Conservation (phyloP, 1,140 invertebrate species). For the Anoplolepis gracilipes region DNA sequence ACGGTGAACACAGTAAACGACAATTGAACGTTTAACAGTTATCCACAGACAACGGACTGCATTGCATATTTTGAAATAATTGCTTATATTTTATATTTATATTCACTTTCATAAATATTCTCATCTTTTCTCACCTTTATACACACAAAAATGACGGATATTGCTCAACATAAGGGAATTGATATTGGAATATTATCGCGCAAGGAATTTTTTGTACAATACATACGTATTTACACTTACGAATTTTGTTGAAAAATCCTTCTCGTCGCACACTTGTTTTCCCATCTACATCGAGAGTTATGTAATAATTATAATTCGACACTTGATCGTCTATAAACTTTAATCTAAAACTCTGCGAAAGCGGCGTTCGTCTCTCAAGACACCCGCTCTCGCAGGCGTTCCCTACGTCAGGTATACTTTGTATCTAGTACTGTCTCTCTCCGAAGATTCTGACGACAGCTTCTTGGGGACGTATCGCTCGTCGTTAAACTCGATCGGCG, state of each 20-base stretch:
- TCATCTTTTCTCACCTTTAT: not conserved
- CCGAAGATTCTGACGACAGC: constrained; percentile 55
- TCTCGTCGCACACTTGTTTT: not conserved
- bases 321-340: not conserved
- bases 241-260: not conserved
- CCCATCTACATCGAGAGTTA: not conserved
- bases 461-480: constrained; percentile 58
- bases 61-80: not conserved
- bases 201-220: constrained; percentile 13
- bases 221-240: constrained; percentile 14
- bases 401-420: constrained; percentile 78
- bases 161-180: not conserved
- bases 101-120: not conserved
- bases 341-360: constrained; percentile 27
- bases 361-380: constrained; percentile 26
- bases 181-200: constrained; percentile 5
- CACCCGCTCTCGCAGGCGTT: constrained; percentile 3
- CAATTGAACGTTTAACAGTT: constrained; percentile 45
- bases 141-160: constrained; percentile 4
- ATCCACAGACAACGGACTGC: constrained; percentile 31
- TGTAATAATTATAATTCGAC: constrained; percentile 9
- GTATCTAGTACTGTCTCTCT: constrained; percentile 79
- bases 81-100: constrained; percentile 9
- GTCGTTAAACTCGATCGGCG: constrained; percentile 69
- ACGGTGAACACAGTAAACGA: constrained; percentile 50